Evolutionary conservation across 2,797 vertebrate species (phyloP).

Genomic region (Anabacerthia variegaticeps): DNA sequence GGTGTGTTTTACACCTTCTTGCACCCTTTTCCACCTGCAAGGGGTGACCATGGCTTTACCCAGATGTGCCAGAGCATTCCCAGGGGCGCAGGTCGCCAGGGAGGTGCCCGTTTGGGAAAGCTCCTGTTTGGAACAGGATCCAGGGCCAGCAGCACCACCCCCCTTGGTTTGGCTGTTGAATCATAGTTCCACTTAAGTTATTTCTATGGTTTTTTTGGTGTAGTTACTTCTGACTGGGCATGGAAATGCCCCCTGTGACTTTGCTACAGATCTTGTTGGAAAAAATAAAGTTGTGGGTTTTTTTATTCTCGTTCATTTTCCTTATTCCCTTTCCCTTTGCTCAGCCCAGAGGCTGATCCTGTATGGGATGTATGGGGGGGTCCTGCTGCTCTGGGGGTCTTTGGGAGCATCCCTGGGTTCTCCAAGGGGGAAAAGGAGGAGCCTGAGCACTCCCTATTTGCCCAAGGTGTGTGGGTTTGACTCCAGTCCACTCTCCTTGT

Average conservation of each 20-base stretch:
- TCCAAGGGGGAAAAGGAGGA: background rate
- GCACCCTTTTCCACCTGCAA: background rate
- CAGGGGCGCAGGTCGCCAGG: background rate
- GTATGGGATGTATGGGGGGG: accelerated
- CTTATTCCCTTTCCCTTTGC: background rate
- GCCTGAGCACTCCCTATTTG: too few relatives aligned
- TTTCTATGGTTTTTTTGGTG: background rate
- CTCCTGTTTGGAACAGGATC: background rate
- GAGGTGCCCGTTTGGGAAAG: background rate
- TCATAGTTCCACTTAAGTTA: constrained; percentile 17
- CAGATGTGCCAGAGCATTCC: background rate
- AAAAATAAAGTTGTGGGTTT: background rate
- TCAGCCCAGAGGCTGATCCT: background rate
- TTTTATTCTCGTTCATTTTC: background rate
- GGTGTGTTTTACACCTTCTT: background rate
- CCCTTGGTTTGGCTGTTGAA: background rate
- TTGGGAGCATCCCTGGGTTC: background rate
- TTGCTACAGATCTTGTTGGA: background rate
- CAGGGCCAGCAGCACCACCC: background rate
- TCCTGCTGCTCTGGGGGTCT: background rate
- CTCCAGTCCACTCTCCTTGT: background rate
- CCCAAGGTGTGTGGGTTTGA: background rate
- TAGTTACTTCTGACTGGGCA: background rate
- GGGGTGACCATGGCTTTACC: background rate
- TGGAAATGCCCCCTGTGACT: background rate